phyloP scores from a whole-genome alignment of 2,113 vertebrate species.

The Myrmecobius fasciatus region DNA sequence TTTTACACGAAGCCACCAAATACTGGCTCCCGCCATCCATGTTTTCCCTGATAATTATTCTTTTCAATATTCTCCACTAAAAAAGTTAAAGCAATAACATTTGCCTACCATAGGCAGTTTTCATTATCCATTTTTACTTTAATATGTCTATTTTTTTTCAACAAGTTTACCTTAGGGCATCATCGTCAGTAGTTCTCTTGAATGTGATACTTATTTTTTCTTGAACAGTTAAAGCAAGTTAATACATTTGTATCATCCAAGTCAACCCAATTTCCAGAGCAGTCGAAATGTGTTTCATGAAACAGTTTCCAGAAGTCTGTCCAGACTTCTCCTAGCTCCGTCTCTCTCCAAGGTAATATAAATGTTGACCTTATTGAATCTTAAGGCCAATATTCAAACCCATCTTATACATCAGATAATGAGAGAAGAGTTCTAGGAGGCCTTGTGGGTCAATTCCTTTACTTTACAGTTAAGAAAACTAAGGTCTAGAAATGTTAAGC shows the following conservation, averaged over 20 bases:
- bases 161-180: constrained; percentile 40
- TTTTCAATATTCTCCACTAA: background rate
- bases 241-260: constrained; percentile 53
- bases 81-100: constrained; percentile 49
- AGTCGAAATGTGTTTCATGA: background rate
- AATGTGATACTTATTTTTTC: constrained; percentile 59
- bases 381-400: background rate
- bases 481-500: background rate
- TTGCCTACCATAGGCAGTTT: constrained; percentile 38
- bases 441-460: background rate
- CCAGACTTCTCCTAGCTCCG: background rate
- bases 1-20: background rate
- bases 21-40: background rate
- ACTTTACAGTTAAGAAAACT: background rate
- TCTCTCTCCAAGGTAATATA: background rate
- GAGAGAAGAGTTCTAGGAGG: background rate
- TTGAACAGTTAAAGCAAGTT: constrained; percentile 55
- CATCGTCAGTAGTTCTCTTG: constrained; percentile 26
- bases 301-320: background rate
- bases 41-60: constrained; percentile 24
- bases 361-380: background rate
- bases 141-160: constrained; percentile 56
- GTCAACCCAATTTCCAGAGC: background rate
- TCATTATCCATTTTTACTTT: constrained; percentile 58
- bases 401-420: background rate